phyloP scores from a whole-genome alignment of 2,113 vertebrate species.

The Pseudolaguvia tuberculata region DNA sequence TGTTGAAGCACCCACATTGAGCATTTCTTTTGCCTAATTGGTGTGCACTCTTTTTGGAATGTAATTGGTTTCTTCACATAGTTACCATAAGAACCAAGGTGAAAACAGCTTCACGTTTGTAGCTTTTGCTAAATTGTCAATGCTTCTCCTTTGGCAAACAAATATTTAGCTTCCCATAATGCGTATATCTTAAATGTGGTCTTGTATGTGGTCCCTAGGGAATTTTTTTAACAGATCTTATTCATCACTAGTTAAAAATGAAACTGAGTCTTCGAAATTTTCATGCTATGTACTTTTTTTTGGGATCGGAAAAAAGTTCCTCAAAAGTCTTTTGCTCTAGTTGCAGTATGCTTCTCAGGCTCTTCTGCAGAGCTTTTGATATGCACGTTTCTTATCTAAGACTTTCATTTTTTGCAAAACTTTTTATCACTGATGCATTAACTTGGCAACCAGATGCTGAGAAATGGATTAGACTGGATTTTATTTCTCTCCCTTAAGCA shows the following conservation, averaged over 20 bases:
- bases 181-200: not conserved
- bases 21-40: too few species aligned
- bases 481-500: not conserved
- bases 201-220: not conserved
- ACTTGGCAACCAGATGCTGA: conserved; percentile 1
- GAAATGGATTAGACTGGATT: conserved; percentile 9
- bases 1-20: too few species aligned
- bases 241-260: not conserved
- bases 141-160: not conserved
- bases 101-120: not conserved
- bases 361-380: conserved; percentile 10
- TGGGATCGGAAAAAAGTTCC: too few species aligned
- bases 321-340: not conserved
- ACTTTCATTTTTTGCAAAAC: not conserved
- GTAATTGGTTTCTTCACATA: too few species aligned
- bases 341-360: not conserved
- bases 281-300: not conserved
- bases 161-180: not conserved
- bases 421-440: not conserved
- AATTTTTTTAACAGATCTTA: not conserved
- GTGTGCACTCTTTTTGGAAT: too few species aligned
- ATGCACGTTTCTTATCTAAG: not conserved
- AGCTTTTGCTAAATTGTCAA: not conserved
- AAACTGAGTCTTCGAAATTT: not conserved
- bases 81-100: too few species aligned